Evolutionary conservation across 1,140 invertebrate species (phyloP), one percentile per base, ranked within the genome.

Genomic region (Spodoptera frugiperda): DNA sequence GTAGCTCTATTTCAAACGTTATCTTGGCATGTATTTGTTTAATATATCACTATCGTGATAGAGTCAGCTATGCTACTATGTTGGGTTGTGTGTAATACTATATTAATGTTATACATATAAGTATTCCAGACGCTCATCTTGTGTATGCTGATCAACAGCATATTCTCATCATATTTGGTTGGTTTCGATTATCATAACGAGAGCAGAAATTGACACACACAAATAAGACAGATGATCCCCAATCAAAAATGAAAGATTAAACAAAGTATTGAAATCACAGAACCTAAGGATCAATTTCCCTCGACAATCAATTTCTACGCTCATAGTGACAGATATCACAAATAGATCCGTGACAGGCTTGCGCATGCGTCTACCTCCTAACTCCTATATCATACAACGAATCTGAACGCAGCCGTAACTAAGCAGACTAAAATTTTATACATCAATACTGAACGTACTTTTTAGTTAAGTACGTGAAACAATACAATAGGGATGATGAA

Each of bases 371-470:
- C 17, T n/a, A 54, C 17, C 15, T 14, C 21, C 30, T 30, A 33
- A n/a, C 12, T 8, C 25, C 12, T 39, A 59, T 59, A n/a, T n/a
- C 55, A 59, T 59, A 59, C 54, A 55, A 55, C 25, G 14, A 39
- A 39, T 30, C 30, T 33, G 55, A 33, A 9, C n/a, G 57, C 54
- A 25, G 12, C 30, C 57, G n/a, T 44, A 44, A 33, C 14, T 39
- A 61, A 11, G 39, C 10, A n/a, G 14, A 61, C 57, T 30, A 39
- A n/a, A 14, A 61, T 33, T 61, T 61, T 61, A 15, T 33, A 44
- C 17, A 33, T 39, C 55, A 61, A 61, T 61, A 61, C 57, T 61
- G 33, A 17, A 44, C 57, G 57, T 61, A 61, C 57, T 61, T 5
- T n/a, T 44, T 3, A 17, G 8, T 61, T 61, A 61, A 61, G 57